These are phyloP conservation scores for Actinernus sp. DNA, from an alignment of 92 coral and sea anemone genomes.

Conservation along the genomic window DNA sequence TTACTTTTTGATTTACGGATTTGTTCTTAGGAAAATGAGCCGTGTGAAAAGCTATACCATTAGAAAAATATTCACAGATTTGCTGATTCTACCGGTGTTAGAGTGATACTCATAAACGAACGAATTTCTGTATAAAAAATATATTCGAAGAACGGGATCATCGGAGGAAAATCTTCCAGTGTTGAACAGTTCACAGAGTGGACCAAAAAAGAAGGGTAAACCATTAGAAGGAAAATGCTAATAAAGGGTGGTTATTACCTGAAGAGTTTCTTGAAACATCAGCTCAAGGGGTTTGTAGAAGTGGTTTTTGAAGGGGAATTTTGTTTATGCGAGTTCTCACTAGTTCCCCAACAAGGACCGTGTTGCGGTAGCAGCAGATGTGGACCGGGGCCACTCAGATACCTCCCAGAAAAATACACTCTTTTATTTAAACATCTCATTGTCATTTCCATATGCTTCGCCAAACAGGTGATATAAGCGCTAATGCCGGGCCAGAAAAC, in stretches of 20 bases:
- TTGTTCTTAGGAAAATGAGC: neutral
- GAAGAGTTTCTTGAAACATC: slow-evolving; percentile 50
- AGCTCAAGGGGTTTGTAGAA: slow-evolving; percentile 1
- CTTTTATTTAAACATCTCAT: slow-evolving; percentile 75
- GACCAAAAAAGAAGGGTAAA: neutral
- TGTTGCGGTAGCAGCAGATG: slow-evolving; percentile 64
- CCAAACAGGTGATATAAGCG: neutral
- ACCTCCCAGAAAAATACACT: slow-evolving; percentile 14
- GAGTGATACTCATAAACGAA: no score
- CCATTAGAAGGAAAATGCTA: neutral
- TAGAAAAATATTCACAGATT: no score
- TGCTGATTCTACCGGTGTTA: no score
- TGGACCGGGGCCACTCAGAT: slow-evolving; percentile 59
- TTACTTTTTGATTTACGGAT: neutral
- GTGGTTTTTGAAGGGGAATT: slow-evolving; percentile 16
- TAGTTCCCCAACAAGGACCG: neutral
- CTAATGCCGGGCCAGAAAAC: neutral
- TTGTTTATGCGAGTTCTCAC: slow-evolving; percentile 1
- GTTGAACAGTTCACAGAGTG: no score
- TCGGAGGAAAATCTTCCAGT: no score
- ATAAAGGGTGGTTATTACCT: slow-evolving; percentile 29
- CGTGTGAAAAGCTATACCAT: neutral
- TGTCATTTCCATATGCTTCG: slow-evolving; percentile 73
- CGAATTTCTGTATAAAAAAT: no score
- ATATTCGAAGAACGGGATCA: no score